Evolutionary conservation across 2,797 vertebrate species (phyloP).

Genomic region (Paramormyrops hopkinsi): DNA sequence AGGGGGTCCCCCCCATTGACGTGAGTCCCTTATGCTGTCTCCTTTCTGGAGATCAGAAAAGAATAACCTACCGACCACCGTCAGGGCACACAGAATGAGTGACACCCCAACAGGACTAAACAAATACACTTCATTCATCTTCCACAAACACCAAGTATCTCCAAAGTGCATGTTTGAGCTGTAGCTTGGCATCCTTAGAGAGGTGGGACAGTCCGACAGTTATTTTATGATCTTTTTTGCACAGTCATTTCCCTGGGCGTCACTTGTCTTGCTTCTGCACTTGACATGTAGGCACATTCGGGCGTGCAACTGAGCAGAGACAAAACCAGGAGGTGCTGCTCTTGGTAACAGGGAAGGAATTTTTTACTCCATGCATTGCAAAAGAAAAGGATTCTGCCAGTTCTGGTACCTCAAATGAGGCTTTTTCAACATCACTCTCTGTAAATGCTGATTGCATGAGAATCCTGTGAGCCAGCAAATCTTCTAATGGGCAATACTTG

Average conservation of each 20-base stretch:
- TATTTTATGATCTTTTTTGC: neutral
- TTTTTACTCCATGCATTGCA: neutral
- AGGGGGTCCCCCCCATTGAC: neutral
- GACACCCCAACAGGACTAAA: neutral
- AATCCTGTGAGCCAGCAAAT: neutral
- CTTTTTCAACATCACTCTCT: conserved; percentile 11
- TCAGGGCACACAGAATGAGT: neutral
- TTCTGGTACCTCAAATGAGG: neutral
- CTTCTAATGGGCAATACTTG: neutral
- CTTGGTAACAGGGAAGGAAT: neutral
- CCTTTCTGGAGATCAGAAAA: neutral
- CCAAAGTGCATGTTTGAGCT: neutral
- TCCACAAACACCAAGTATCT: neutral
- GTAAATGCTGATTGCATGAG: conserved; percentile 10
- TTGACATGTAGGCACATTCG: neutral
- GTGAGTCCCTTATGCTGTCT: neutral
- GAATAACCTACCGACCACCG: neutral
- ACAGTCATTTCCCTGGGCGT: neutral
- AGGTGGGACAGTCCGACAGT: neutral
- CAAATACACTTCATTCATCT: neutral
- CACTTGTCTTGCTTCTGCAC: neutral
- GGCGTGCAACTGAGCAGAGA: neutral
- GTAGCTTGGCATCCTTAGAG: neutral
- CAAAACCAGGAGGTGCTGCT: neutral
- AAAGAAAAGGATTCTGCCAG: conserved; percentile 9